A percentile compares a stretch with the other conserved stretches of the same genome.
Conservation (phyloP, 2,113 vertebrate species). For the Peromyscus polionotus region DNA sequence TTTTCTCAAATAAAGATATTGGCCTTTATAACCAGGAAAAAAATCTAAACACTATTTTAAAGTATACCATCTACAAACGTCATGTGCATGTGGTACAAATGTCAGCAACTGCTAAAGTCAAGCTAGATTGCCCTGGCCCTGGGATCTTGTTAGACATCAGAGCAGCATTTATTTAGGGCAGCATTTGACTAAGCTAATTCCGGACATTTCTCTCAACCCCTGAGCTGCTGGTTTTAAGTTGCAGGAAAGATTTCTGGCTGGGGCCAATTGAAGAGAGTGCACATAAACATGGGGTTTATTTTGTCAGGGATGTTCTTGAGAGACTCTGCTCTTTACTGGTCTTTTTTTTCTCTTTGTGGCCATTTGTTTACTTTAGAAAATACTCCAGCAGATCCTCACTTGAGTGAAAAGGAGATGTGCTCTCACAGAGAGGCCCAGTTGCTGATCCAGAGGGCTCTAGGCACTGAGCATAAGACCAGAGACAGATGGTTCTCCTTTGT, state of each 20-base stretch:
- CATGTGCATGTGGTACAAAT: background rate
- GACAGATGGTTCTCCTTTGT: slow-evolving; percentile 5
- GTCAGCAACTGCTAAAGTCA: slow-evolving; percentile 3
- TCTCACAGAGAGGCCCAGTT: slow-evolving; percentile 4
- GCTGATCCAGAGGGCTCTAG: slow-evolving; percentile 14
- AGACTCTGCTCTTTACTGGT: slow-evolving; percentile 66
- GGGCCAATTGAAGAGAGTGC: slow-evolving; percentile 20
- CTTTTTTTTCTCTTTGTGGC: slow-evolving; percentile 55
- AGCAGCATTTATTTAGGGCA: slow-evolving; percentile 74
- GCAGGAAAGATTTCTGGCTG: slow-evolving; percentile 72
- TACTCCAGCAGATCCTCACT: slow-evolving; percentile 56
- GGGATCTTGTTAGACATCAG: background rate
- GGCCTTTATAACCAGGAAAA: slow-evolving; percentile 10
- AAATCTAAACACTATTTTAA: slow-evolving; percentile 29
- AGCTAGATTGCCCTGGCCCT: background rate
- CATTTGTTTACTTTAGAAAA: slow-evolving; percentile 80
- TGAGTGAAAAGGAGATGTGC: slow-evolving; percentile 70
- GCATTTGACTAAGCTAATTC: slow-evolving; percentile 79
- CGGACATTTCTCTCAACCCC: slow-evolving; percentile 74
- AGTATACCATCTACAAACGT: background rate
- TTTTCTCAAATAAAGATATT: background rate
- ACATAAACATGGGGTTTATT: slow-evolving; percentile 77
- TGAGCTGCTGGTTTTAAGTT: slow-evolving; percentile 76
- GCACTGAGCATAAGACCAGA: slow-evolving; percentile 6
- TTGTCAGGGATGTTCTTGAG: slow-evolving; percentile 77